These are phyloP conservation scores for Penaeus japonicus DNA, from an alignment of 1,140 invertebrate genomes.

Conservation along the genomic window DNA sequence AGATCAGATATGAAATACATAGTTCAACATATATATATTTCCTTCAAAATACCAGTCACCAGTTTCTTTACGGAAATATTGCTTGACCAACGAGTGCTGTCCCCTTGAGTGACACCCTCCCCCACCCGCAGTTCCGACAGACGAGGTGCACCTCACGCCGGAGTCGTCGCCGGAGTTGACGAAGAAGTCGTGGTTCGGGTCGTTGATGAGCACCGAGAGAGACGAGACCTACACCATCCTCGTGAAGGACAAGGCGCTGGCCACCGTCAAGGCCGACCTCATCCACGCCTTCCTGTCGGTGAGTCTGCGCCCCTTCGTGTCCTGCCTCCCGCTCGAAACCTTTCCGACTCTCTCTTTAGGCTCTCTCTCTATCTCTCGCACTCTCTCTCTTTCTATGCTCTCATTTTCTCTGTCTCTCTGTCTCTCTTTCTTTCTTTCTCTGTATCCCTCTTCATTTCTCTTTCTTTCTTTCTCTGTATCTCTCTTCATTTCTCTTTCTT, in stretches of 20 bases:
- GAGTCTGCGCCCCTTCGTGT: conserved; percentile 63
- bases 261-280: conserved; percentile 96
- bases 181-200: conserved; percentile 97
- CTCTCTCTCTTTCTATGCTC: not conserved
- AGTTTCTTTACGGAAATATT: not conserved
- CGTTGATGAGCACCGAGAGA: conserved; percentile 93
- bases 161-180: conserved; percentile 96
- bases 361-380: not conserved
- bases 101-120: conserved; percentile 47
- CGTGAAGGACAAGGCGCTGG: conserved; percentile 93
- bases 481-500: not conserved
- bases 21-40: not conserved
- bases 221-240: conserved; percentile 97
- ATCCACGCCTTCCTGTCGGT: conserved; percentile 98
- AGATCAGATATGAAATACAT: not conserved
- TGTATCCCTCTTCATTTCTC: not conserved
- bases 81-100: not conserved
- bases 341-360: not conserved
- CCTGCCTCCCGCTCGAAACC: not conserved
- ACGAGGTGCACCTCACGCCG: conserved; percentile 91
- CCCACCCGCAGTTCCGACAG: conserved; percentile 65
- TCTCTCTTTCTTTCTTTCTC: not conserved
- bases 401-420: not conserved
- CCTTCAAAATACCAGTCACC: not conserved
- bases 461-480: conserved; percentile 40